A percentile compares a stretch with the other conserved stretches of the same genome.
phyloP scores from a whole-genome alignment of 2,888 invertebrate genomes.

The Idaea biselata region DNA sequence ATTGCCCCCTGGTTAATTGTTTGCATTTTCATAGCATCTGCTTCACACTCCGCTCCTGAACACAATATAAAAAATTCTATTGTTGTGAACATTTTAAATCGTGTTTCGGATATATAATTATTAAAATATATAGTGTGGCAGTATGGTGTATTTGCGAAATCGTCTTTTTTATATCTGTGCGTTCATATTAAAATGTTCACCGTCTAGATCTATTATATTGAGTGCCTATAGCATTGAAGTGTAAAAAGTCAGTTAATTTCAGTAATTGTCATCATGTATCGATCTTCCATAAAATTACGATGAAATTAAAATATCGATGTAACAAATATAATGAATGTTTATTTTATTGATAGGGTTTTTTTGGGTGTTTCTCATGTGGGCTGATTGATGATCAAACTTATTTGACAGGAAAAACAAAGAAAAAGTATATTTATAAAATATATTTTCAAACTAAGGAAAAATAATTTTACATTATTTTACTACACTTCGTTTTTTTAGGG shows the following conservation, averaged over 20 bases:
- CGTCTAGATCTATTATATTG: conserved; percentile 77
- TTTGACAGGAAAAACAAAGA: too few species aligned
- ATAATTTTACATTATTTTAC: too few species aligned
- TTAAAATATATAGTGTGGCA: conserved; percentile 53
- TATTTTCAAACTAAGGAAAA: too few species aligned
- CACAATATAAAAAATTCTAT: conserved; percentile 56
- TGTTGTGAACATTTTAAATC: conserved; percentile 73
- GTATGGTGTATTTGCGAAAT: conserved; percentile 69
- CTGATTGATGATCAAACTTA: too few species aligned
- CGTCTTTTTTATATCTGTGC: conserved; percentile 73
- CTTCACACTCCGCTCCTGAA: conserved; percentile 65
- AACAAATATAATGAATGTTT: conserved; percentile 70
- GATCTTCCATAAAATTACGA: conserved; percentile 81
- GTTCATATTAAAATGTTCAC: conserved; percentile 77
- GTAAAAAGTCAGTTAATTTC: conserved; percentile 79
- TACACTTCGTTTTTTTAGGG: too few species aligned
- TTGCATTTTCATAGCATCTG: conserved; percentile 19
- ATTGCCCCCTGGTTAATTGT: not conserved
- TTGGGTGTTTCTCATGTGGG: too few species aligned
- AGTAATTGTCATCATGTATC: conserved; percentile 80
- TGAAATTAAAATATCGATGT: conserved; percentile 81
- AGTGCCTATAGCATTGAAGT: conserved; percentile 81
- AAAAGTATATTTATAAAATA: too few species aligned
- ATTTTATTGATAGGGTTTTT: conserved; percentile 39
- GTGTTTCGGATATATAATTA: conserved; percentile 70